phyloP scores from a whole-genome alignment of 2,113 vertebrate genomes.

The Percina caprodes region DNA sequence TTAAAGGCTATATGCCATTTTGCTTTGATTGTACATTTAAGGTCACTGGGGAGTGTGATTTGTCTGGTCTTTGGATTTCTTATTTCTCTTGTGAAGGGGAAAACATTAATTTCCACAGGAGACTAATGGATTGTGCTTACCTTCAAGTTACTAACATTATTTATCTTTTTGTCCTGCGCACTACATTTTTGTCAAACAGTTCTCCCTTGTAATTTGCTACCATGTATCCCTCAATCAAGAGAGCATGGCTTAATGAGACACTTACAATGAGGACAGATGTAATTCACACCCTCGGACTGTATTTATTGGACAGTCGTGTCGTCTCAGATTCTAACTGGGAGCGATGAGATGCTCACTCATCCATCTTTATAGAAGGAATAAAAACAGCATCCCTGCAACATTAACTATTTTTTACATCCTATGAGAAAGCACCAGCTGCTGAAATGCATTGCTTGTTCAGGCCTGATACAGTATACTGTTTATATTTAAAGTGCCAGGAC shows the following conservation, averaged over 20 bases:
- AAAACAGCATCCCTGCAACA: constrained; percentile 40
- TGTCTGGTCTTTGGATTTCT: constrained; percentile 59
- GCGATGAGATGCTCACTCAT: constrained; percentile 64
- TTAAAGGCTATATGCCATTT: constrained; percentile 56
- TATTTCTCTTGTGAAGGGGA: constrained; percentile 28
- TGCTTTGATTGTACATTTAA: constrained; percentile 65
- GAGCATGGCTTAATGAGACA: constrained; percentile 73
- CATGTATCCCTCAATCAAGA: constrained; percentile 67
- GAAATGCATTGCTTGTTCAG: constrained; percentile 24
- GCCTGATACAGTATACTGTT: background rate
- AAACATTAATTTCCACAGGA: constrained; percentile 61
- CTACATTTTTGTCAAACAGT: constrained; percentile 70
- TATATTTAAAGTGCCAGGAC: constrained; percentile 1
- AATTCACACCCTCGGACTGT: constrained; percentile 64
- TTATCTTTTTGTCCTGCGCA: constrained; percentile 67
- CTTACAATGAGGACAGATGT: constrained; percentile 74
- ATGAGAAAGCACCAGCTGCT: constrained; percentile 33
- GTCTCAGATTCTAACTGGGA: constrained; percentile 56
- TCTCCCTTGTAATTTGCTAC: constrained; percentile 62
- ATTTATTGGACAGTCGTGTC: constrained; percentile 64
- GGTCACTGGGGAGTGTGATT: constrained; percentile 58
- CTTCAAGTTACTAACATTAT: constrained; percentile 73
- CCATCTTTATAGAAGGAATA: constrained; percentile 44
- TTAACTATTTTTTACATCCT: constrained; percentile 53
- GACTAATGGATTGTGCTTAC: constrained; percentile 74